Evolutionary conservation across 92 coral and sea anemone species (phyloP), one percentile per base, ranked within the genome.

Genomic region (Epizoanthus stellaris): DNA sequence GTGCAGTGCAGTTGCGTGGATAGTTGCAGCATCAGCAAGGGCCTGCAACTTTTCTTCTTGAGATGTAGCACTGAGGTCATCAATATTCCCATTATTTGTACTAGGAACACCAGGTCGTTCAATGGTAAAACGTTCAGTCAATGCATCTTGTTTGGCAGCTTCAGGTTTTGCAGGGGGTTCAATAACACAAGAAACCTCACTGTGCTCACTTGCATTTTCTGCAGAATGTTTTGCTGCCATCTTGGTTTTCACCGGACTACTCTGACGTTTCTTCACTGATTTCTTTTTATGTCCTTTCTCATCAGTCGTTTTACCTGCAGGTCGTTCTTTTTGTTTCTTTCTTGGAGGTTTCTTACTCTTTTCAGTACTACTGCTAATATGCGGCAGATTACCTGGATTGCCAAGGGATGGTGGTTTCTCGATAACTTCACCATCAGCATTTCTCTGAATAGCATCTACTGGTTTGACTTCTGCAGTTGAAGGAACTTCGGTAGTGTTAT

Each of bases 41-140:
- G 83, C 72, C 34, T 63, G 83, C 21, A 79, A 45, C 47, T 79
- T 79, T 53, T 79, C 83, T 58, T 40, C 83, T 63, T 79, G 83
- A 17, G 83, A 79, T 23, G 61, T 43, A 40, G 6, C 40, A 45
- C 1, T 14, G 3, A 58, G 4, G 9, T 45, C 43, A 9, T 14
- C 58, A 43, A 20, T 45, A 62, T 20, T 63, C 23, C 20, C 42
- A 45, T 42, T 13, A 6, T 13, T 58, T 2, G 52, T 21, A 43
- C 42, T 15, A 45, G 45, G 70, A 43, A 76, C 13, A 38, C 69
- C 82, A 38, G 82, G 69, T 3, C 42, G 60, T 11, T 79, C 56
- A 17, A 76, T 68, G 9, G 60, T 68, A 36, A 15, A 39, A n/a
- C 38, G 40, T 5, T 79, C 83, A 19, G 80, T 7, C 56, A 11